A percentile compares a stretch with the other conserved stretches of the same genome.
Evolutionary conservation across 2,888 invertebrate species (phyloP).

Genomic region (Lepetodrilus schrolli): DNA sequence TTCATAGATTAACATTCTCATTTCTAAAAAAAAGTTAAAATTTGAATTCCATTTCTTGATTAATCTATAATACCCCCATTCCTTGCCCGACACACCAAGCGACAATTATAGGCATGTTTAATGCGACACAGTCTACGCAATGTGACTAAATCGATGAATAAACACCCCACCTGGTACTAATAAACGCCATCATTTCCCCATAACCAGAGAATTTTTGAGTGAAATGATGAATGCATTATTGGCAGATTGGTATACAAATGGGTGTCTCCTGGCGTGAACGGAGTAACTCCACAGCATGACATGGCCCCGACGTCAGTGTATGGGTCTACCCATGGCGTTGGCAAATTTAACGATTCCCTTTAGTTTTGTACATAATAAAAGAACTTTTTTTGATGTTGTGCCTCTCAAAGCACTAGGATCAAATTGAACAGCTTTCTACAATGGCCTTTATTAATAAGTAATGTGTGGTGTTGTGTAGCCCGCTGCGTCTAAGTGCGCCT

Average conservation of each 20-base stretch:
- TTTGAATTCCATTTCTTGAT: constrained; percentile 26
- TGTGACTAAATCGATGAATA: neutral
- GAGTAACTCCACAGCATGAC: neutral
- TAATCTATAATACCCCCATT: neutral
- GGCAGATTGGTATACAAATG: constrained; percentile 23
- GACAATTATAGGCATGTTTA: constrained; percentile 15
- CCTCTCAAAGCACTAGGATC: constrained; percentile 10
- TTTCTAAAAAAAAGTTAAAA: constrained; percentile 19
- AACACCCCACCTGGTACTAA: constrained; percentile 9
- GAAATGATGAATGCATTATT: constrained; percentile 1
- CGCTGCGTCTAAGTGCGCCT: constrained; percentile 24
- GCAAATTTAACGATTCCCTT: neutral
- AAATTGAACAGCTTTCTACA: constrained; percentile 35
- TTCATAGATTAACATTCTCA: neutral
- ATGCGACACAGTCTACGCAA: neutral
- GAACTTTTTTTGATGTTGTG: constrained; percentile 12
- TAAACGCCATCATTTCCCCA: constrained; percentile 22
- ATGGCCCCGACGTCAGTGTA: neutral
- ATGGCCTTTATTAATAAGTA: constrained; percentile 38
- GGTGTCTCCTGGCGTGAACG: neutral
- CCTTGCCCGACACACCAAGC: neutral
- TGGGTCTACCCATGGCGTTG: neutral
- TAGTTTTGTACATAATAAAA: constrained; percentile 5
- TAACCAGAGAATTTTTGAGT: constrained; percentile 7
- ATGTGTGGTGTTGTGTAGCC: constrained; percentile 27